These are phyloP conservation scores for Drosophila stalkeri DNA, from an alignment of 2,888 invertebrate genomes.

Conservation along the genomic window DNA sequence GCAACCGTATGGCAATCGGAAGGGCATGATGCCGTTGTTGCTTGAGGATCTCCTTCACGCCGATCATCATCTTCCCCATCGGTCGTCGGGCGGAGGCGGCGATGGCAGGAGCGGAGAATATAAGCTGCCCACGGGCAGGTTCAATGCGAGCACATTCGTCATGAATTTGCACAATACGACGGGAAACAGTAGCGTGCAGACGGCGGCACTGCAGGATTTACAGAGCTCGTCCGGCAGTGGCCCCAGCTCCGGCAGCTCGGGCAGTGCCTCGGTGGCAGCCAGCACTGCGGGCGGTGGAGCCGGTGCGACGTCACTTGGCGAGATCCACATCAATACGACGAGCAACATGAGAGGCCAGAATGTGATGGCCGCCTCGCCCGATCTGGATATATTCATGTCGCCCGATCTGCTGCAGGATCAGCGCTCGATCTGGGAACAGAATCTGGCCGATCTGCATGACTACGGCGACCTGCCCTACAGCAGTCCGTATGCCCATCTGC, in stretches of 20 bases:
- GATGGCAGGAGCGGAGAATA: slow-evolving; percentile 29
- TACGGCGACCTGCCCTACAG: slow-evolving; percentile 84
- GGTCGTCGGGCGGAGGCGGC: not conserved
- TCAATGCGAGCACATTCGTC: slow-evolving; percentile 87
- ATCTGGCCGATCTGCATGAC: slow-evolving; percentile 87
- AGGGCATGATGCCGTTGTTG: slow-evolving; percentile 85
- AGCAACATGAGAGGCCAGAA: slow-evolving; percentile 22
- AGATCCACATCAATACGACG: slow-evolving; percentile 66
- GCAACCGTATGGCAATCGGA: slow-evolving; percentile 84
- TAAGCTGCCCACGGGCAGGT: slow-evolving; percentile 80
- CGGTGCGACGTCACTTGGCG: slow-evolving; percentile 50
- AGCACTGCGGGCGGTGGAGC: slow-evolving; percentile 22
- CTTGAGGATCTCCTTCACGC: slow-evolving; percentile 85
- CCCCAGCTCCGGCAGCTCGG: slow-evolving; percentile 29
- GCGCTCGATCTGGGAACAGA: slow-evolving; percentile 87
- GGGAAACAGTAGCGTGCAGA: slow-evolving; percentile 75
- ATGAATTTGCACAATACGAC: slow-evolving; percentile 86
- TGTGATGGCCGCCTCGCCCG: slow-evolving; percentile 43
- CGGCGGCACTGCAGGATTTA: slow-evolving; percentile 81
- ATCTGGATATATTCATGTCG: slow-evolving; percentile 82
- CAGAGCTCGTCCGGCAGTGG: slow-evolving; percentile 56
- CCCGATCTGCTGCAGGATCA: slow-evolving; percentile 82
- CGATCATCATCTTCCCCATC: slow-evolving; percentile 87
- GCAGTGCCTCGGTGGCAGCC: slow-evolving; percentile 1
- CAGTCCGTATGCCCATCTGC: slow-evolving; percentile 80